phyloP scores from a whole-genome alignment of 2,113 vertebrate genomes.

The Eulemur rufifrons region DNA sequence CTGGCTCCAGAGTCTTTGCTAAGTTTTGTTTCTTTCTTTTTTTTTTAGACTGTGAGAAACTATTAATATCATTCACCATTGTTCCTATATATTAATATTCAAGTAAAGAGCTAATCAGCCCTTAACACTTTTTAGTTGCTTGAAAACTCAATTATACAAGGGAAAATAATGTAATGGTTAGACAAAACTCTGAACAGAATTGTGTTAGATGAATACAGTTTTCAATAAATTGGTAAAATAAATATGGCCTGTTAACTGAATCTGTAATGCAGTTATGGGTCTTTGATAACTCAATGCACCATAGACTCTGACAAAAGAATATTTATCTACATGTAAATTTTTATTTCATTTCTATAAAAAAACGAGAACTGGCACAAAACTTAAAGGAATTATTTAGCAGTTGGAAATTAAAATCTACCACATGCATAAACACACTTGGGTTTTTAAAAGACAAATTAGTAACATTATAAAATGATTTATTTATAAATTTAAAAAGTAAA shows the following conservation, averaged over 20 bases:
- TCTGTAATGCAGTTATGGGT: not conserved
- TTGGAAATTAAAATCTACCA: slow-evolving; percentile 5
- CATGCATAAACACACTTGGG: not conserved
- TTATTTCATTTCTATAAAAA: slow-evolving; percentile 6
- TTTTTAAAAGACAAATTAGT: not conserved
- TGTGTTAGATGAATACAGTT: not conserved
- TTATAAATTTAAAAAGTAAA: not conserved
- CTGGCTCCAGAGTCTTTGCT: not conserved
- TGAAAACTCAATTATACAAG: not conserved
- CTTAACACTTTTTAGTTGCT: not conserved
- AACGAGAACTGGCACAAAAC: not conserved
- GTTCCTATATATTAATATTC: not conserved
- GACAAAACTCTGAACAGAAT: not conserved
- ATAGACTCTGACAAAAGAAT: not conserved
- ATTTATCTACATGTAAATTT: not conserved
- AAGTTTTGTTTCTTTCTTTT: not conserved
- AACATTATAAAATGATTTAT: not conserved
- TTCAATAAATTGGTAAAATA: not conserved
- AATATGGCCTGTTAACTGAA: not conserved
- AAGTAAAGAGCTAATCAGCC: not conserved
- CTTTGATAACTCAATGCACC: not conserved
- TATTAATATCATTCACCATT: not conserved
- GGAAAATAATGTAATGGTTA: not conserved
- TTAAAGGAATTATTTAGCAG: not conserved
- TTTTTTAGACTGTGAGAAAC: not conserved